Evolutionary conservation across 1,140 invertebrate genomes (phyloP).

Genomic region (Diabrotica undecimpunctata): DNA sequence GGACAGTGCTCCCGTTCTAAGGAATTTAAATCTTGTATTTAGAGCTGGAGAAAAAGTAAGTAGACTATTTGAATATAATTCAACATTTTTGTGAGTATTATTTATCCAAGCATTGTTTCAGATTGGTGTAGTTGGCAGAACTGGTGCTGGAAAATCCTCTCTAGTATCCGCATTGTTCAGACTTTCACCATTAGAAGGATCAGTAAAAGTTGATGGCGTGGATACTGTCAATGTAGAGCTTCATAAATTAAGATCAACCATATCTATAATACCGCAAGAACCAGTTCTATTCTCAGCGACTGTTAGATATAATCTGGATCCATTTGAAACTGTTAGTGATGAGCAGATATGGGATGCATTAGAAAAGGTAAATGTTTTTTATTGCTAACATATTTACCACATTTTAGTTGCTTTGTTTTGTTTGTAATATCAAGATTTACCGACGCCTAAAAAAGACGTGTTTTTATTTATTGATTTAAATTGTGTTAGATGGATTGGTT

Average conservation of each 20-base stretch:
- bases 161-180: constrained; percentile 72
- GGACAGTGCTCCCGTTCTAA: constrained; percentile 58
- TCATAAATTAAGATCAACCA: constrained; percentile 63
- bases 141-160: constrained; percentile 82
- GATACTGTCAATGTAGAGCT: constrained; percentile 63
- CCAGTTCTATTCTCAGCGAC: constrained; percentile 77
- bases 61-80: not conserved
- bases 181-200: constrained; percentile 60
- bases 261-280: constrained; percentile 83
- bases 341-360: constrained; percentile 63
- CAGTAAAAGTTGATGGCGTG: constrained; percentile 68
- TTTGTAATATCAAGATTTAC: no score
- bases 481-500: no score
- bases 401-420: no score
- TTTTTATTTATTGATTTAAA: no score
- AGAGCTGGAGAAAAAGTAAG: constrained; percentile 64
- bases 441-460: no score
- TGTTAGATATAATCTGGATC: constrained; percentile 80
- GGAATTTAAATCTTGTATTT: constrained; percentile 60
- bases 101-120: constrained; percentile 12
- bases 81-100: not conserved
- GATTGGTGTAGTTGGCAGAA: constrained; percentile 67
- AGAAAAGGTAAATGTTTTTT: constrained; percentile 40
- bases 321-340: constrained; percentile 68
- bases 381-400: not conserved